Base-by-base conservation (phyloP, 2,888 invertebrate genomes). In the Lampropteryx suffumata region DNA sequence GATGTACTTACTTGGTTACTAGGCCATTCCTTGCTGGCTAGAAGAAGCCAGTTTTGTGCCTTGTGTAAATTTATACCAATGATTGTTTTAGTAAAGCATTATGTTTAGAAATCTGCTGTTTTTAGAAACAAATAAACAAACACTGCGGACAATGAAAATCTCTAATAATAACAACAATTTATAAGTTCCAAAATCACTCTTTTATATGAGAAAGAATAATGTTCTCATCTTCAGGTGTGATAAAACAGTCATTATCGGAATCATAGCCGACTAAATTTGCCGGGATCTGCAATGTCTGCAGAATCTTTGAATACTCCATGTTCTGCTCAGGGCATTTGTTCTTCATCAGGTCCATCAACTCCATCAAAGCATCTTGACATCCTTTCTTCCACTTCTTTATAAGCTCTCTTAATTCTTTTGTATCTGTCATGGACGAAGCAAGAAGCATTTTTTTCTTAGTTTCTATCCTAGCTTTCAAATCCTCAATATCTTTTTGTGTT, bases 381-480 rank as follows among this genome's bases (percentile, higher is more conserved):
- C 90, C 92, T 44, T 75, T 82, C 58, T 90, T 88, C 92, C 92
- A 92, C 60, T 84, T 91, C 49, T 86, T 82, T 21, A 92, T 92
- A 17, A 90, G 71, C 29, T 56, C 71, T 50, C 84, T 69, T 4
- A 92, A 61, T 64, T 92, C 91, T 53, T 83, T 83, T 0, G 86
- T 82, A 29, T 92, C 91, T 39, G 82, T 77, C 52, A 81, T 71
- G 17, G 80, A 65, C 65, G 79, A 76, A 0, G 83, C 82, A 42
- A 86, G 36, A 0, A 89, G 69, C 5, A 82, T 56, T 55, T 79
- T 83, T 55, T 89, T 85, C 60, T 92, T 92, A 1, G 61, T 64
- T 48, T 81, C 77, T 52, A 92, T 90, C 44, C 84, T 74, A 1
- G 71, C 71, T 64, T 76, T 85, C 1, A 91, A 50, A 3, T 80